A percentile compares a stretch with the other conserved stretches of the same genome.
phyloP scores from a whole-genome alignment of 2,797 vertebrate genomes.

The Gymnoscopelus microlampas region DNA sequence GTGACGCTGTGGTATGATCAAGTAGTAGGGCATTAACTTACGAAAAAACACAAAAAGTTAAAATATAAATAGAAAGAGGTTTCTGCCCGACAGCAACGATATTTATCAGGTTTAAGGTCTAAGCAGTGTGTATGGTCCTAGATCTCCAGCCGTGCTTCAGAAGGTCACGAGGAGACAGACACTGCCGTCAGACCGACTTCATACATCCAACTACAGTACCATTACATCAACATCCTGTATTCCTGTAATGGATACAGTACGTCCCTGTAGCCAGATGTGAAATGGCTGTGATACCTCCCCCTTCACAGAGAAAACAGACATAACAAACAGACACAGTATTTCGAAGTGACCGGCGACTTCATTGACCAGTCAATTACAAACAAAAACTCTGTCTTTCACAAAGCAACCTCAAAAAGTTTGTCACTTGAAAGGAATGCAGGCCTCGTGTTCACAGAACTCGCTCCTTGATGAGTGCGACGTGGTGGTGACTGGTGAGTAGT shows the following conservation, averaged over 20 bases:
- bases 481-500: neutral
- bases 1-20: no score
- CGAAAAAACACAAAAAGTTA: no score
- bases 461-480: no score
- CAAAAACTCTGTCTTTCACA: slow-evolving; percentile 8
- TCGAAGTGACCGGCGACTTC: neutral
- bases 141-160: slow-evolving; percentile 2
- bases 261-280: slow-evolving; percentile 6
- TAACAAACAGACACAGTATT: neutral
- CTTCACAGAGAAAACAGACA: neutral
- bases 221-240: slow-evolving; percentile 27
- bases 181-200: slow-evolving; percentile 25
- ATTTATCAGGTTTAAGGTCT: no score
- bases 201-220: slow-evolving; percentile 8
- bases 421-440: neutral
- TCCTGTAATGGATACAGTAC: slow-evolving; percentile 5
- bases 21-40: no score
- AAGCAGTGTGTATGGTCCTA: slow-evolving; percentile 42
- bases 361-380: neutral
- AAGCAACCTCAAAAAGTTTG: neutral
- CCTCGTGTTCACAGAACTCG: no score
- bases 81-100: no score
- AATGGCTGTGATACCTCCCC: slow-evolving; percentile 2
- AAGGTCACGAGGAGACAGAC: slow-evolving; percentile 17
- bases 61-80: no score